Conservation (phyloP, 2,888 invertebrate species). For the Sinodicranocentrus sp. region DNA sequence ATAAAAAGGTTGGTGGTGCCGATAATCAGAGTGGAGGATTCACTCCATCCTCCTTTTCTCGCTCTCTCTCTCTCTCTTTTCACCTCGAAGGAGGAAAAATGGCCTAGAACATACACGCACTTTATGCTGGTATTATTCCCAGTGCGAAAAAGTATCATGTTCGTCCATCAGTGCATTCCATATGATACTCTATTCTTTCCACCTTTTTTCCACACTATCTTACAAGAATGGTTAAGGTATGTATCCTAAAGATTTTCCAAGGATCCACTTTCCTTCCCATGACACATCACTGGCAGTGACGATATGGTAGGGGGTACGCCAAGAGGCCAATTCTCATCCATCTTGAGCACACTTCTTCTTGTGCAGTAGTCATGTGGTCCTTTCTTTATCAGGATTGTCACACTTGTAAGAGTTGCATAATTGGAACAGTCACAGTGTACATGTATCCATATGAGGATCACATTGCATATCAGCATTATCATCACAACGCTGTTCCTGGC, state of each 20-base stretch:
- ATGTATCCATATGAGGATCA: neutral
- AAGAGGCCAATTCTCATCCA: constrained; percentile 64
- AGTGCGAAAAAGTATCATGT: too few species aligned
- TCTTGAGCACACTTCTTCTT: constrained; percentile 55
- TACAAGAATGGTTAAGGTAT: neutral
- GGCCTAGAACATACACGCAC: constrained; percentile 10
- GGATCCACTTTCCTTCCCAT: constrained; percentile 48
- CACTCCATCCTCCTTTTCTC: neutral
- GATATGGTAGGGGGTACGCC: constrained; percentile 44
- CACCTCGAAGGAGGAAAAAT: neutral
- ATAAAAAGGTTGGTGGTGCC: constrained; percentile 57
- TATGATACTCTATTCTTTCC: neutral
- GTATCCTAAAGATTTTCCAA: constrained; percentile 25
- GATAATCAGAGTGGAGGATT: constrained; percentile 58
- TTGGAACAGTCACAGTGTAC: constrained; percentile 50
- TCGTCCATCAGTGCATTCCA: neutral
- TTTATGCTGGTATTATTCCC: too few species aligned
- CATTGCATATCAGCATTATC: neutral
- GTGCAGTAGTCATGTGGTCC: constrained; percentile 14
- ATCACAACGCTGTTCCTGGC: neutral
- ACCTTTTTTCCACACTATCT: too few species aligned
- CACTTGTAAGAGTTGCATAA: constrained; percentile 64
- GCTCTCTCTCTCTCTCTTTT: too few species aligned
- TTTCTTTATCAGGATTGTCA: constrained; percentile 62
- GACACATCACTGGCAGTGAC: constrained; percentile 56